Evolutionary conservation across 2,113 vertebrate genomes (phyloP).

Genomic region (Muscicapa adusta): DNA sequence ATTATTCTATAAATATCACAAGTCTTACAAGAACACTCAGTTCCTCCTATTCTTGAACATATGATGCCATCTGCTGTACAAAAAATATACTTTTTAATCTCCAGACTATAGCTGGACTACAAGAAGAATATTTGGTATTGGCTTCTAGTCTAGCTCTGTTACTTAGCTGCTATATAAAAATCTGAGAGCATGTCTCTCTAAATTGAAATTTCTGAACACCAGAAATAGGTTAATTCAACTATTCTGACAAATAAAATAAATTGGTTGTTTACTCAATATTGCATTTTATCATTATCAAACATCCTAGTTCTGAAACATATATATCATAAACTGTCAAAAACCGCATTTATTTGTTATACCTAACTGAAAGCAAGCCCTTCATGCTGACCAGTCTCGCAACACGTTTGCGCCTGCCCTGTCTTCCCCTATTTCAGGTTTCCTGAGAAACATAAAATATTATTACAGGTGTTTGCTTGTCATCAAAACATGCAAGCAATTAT

Average conservation of each 20-base stretch:
- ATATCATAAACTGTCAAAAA: background rate
- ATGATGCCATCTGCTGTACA: conserved; percentile 57
- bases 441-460: background rate
- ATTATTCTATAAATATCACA: background rate
- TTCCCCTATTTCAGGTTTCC: background rate
- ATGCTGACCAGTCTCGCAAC: background rate
- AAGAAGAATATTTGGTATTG: background rate
- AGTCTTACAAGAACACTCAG: background rate
- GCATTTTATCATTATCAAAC: background rate
- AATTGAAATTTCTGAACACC: background rate
- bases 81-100: background rate
- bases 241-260: background rate
- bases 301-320: background rate
- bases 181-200: background rate
- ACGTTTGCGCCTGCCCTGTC: background rate
- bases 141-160: background rate
- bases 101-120: background rate
- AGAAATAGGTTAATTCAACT: background rate
- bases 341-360: background rate
- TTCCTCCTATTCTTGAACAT: background rate
- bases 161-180: background rate
- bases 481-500: background rate
- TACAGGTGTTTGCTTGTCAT: background rate
- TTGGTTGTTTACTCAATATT: background rate
- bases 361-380: background rate